Evolutionary conservation across 2,888 invertebrate species (phyloP).

Genomic region (Smittia aterrima): DNA sequence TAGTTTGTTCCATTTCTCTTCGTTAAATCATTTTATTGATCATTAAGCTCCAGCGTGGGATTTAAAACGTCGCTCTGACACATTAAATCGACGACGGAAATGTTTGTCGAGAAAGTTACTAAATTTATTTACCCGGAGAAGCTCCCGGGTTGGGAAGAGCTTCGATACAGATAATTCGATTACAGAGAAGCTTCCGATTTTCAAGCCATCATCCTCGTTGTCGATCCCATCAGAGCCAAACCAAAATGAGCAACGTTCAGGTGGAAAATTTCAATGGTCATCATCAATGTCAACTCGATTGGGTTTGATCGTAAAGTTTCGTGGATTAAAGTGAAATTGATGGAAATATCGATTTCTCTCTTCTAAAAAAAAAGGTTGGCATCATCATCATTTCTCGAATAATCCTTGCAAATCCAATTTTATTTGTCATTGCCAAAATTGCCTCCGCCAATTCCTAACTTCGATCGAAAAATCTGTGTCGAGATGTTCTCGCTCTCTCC

Average conservation of each 20-base stretch:
- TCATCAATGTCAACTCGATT: background rate
- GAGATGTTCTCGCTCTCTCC: background rate
- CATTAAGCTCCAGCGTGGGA: background rate
- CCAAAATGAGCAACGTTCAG: conserved; percentile 4
- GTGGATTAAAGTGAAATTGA: background rate
- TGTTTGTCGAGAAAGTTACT: background rate
- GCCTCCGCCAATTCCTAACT: background rate
- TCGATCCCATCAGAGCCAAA: background rate
- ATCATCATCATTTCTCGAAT: conserved; percentile 38
- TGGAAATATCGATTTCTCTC: background rate
- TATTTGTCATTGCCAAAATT: conserved; percentile 40
- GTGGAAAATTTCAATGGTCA: conserved; percentile 20
- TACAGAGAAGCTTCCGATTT: background rate
- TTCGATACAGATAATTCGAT: background rate
- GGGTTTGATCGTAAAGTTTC: background rate
- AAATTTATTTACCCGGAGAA: background rate
- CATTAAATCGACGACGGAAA: background rate
- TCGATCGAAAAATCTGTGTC: background rate
- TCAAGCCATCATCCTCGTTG: background rate
- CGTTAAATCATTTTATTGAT: conserved; percentile 4
- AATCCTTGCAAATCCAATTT: conserved; percentile 40
- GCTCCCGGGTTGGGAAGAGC: background rate
- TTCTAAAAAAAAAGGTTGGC: background rate
- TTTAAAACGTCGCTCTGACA: background rate
- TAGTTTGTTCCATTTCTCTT: background rate